Evolutionary conservation across 1,140 invertebrate species (phyloP), one percentile per base, ranked within the genome.

Genomic region (Pseudomyrmex dendroicus): DNA sequence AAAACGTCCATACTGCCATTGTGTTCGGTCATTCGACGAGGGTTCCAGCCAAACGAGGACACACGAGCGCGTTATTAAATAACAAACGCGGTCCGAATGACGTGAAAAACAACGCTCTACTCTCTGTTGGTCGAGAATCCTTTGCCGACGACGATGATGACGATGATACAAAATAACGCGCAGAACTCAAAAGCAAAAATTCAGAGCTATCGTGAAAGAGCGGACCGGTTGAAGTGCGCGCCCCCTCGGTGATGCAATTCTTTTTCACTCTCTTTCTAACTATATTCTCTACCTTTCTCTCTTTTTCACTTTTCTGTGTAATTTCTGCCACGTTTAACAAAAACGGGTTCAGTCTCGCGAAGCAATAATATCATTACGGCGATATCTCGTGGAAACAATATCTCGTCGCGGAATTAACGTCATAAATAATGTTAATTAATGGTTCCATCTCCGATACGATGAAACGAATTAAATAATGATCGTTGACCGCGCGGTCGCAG

Each of bases 341-440:
- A 78, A 70, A 78, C 52, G 35, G 10, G 52, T 35, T 57, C 20
- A 54, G 10, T 50, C 44, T 61, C 76, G 76, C 66, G 66, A 7
- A 17, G 66, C 10, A 78, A 72, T 80, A 59, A 80, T 80, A 72
- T 35, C 54, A 59, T 80, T 80, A 72, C 52, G 35, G 17, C 35
- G 64, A 57, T 66, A 66, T 22, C 72, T 76, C 73, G 59, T 25
- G 61, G 61, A 64, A 76, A 54, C 61, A 61, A 76, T 64, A 76
- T 70, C 66, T 20, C 66, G 54, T 52, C 66, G 44, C 76, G 68
- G 66, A 72, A 80, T 80, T 80, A 80, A 80, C 35, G 76, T 80
- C 54, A 80, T 80, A 80, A 80, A 80, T 80, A 80, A 80, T 80
- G 76, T 80, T 80, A 80, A 80, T 80, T 72, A 80, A 80, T 80